Evolutionary conservation across 2,113 vertebrate genomes (phyloP).

Genomic region (Toxotes jaculatrix): DNA sequence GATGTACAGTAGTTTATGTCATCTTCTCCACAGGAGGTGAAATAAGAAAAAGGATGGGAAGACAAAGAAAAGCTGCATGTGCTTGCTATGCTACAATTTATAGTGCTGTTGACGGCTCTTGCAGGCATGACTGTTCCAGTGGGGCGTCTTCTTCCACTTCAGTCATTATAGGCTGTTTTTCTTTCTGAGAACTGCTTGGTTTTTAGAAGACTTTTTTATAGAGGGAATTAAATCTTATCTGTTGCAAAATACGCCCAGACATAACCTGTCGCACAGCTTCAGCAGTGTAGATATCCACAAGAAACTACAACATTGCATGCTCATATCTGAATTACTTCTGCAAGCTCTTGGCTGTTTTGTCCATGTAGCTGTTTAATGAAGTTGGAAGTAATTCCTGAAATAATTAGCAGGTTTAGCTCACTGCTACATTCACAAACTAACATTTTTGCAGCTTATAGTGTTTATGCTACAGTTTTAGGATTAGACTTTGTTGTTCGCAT

Average conservation of each 20-base stretch:
- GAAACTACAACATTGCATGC: not conserved
- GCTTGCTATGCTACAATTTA: conserved; percentile 29
- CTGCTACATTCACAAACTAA: conserved; percentile 16
- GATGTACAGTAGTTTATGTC: conserved; percentile 26
- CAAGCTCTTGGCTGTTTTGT: not conserved
- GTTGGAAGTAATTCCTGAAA: not conserved
- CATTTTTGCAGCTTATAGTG: not conserved
- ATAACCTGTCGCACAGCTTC: not conserved
- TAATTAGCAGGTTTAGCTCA: not conserved
- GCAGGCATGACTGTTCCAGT: conserved; percentile 9
- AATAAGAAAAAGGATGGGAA: conserved; percentile 7
- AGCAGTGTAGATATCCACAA: not conserved
- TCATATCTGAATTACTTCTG: not conserved
- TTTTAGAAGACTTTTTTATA: not conserved
- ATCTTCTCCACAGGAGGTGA: conserved; percentile 21
- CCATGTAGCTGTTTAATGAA: not conserved
- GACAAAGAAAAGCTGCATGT: not conserved
- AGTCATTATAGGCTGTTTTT: conserved; percentile 23
- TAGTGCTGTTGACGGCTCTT: conserved; percentile 10
- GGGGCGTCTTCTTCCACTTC: not conserved
- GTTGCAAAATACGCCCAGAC: not conserved
- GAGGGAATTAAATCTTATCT: not conserved
- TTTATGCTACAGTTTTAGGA: conserved; percentile 1
- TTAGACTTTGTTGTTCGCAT: conserved; percentile 9
- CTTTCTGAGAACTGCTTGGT: not conserved